Percentiles rank a stretch among this genome's conserved stretches.
Conservation (phyloP, 2,113 vertebrate genomes). For the Ceratotherium simum region DNA sequence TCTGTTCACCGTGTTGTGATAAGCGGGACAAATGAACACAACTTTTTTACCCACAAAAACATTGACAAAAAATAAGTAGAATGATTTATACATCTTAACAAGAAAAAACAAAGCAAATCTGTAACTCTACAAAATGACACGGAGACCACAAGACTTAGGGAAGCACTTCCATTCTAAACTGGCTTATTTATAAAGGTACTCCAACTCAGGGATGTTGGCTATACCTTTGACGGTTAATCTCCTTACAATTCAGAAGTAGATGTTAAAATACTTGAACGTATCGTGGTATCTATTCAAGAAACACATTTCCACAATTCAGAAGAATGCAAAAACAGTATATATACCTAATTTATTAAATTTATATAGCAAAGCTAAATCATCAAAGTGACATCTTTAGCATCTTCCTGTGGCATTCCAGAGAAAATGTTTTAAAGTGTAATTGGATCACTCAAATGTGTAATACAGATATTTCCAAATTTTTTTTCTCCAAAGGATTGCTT, state of each 20-base stretch:
- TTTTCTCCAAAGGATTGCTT: neutral
- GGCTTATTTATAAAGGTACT: neutral
- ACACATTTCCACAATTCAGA: neutral
- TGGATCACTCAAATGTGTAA: neutral
- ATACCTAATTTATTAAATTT: neutral
- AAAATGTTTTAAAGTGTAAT: conserved; percentile 27
- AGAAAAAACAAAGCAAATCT: neutral
- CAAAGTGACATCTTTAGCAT: neutral
- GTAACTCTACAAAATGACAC: neutral
- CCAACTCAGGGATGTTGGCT: neutral
- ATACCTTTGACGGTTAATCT: neutral
- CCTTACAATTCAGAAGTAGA: neutral
- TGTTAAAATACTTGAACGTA: neutral
- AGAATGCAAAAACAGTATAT: neutral
- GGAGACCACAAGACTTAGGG: neutral
- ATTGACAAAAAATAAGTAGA: neutral
- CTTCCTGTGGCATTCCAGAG: neutral
- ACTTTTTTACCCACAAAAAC: neutral
- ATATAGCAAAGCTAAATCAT: neutral
- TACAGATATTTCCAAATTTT: neutral
- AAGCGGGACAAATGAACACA: neutral
- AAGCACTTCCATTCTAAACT: neutral
- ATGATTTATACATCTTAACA: neutral
- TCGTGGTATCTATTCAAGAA: conserved; percentile 32
- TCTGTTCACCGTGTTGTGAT: neutral